Conservation (phyloP, 2,113 vertebrate species). For the Calidris pugnax region DNA sequence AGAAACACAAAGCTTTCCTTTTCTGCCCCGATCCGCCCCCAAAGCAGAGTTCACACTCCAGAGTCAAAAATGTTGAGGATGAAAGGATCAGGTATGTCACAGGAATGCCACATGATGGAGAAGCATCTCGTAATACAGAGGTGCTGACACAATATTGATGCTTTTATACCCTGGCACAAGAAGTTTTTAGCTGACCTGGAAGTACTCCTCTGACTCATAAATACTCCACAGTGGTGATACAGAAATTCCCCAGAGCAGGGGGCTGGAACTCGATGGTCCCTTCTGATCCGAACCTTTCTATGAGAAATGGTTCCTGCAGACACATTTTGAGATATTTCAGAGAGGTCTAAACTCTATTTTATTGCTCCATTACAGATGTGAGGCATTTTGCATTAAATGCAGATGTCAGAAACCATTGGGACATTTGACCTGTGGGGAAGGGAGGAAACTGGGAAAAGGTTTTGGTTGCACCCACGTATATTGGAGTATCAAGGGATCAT, state of each 20-base stretch:
- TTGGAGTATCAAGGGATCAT: neutral
- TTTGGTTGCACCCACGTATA: neutral
- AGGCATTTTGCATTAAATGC: neutral
- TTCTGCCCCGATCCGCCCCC: neutral
- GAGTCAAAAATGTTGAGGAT: neutral
- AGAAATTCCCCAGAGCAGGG: too few relatives aligned
- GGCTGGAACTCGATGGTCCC: too few relatives aligned
- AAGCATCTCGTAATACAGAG: neutral
- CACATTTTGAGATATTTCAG: neutral
- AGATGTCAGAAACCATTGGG: neutral
- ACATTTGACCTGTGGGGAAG: neutral
- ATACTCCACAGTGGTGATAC: neutral
- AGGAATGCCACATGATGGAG: neutral
- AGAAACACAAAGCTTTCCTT: conserved; percentile 19
- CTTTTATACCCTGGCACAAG: neutral
- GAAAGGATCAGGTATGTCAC: neutral
- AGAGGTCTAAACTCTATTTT: neutral
- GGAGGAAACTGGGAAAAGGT: neutral
- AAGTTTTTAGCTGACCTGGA: neutral
- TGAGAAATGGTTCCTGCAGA: neutral
- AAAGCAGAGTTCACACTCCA: neutral
- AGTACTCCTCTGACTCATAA: neutral
- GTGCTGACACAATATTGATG: neutral
- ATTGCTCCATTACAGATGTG: neutral
- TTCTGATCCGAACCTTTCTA: too few relatives aligned